Evolutionary conservation across 2,113 vertebrate species (phyloP), one percentile per base, ranked within the genome.

Genomic region (Epinephelus moara): DNA sequence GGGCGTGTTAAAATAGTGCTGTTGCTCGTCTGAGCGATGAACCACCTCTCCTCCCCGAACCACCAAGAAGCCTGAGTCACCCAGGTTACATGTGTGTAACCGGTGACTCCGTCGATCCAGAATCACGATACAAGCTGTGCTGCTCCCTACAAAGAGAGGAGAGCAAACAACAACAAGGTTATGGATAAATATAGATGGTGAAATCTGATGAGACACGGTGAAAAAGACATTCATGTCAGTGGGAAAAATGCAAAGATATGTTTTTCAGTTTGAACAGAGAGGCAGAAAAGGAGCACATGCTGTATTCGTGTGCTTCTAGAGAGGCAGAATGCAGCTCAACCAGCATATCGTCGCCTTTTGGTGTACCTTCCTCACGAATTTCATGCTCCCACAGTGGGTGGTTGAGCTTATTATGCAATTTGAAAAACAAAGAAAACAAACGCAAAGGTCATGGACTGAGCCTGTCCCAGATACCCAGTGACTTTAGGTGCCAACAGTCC

Each of bases 11-110:
- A 99, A 99, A 92, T 99, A 96, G 84, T 96, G 98, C 90, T 99
- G 98, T 84, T 99, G 98, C 84, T 99, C 98, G 0, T 99, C 98
- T 0, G 99, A 99, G 4, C 98, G 97, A 82, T 99, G 99, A 0
- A 99, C 97, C 17, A 99, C 99, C 87, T 99, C 97, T 14, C 99
- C 99, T 0, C 96, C 98, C 62, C 99, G 95, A 67, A 99, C 98
- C 4, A 99, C 98, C 89, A 99, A 88, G 82, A 99, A 99, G 21
- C 99, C 99, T 0, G 99, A 99, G 79, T 99, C 99, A 0, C 99
- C 98, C 59, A 99, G 95, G 93, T 99, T 99, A 47, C 98, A 98
- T 0, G 98, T 98, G 86, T 99, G 98, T 79, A 99, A 92, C 87
- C 95, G 97, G 86, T 99, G 99, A 91, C 96, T 98, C 23, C 94